Conservation (phyloP, 1,140 invertebrate genomes). For the Oedothorax gibbosus region DNA sequence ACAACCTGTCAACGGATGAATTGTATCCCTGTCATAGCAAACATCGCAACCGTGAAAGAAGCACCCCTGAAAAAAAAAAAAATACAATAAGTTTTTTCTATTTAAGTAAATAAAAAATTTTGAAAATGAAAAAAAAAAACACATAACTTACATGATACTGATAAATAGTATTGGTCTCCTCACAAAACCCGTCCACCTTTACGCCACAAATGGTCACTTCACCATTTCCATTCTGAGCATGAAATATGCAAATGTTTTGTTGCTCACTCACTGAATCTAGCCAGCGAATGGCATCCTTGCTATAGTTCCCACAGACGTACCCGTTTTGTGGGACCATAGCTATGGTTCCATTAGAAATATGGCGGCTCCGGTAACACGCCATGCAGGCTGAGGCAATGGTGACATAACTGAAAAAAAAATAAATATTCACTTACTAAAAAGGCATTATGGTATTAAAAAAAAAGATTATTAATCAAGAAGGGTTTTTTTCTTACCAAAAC, state of each 20-base stretch:
- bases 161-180: background rate
- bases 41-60: background rate
- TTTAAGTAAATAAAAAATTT: background rate
- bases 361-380: constrained; percentile 15
- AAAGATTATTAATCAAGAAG: no score
- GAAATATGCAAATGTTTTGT: constrained; percentile 26
- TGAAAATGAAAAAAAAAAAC: background rate
- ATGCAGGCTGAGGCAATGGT: constrained; percentile 27
- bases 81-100: background rate
- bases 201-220: background rate
- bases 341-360: constrained; percentile 19
- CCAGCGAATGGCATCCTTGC: background rate
- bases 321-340: constrained; percentile 49
- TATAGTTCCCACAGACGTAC: constrained; percentile 30
- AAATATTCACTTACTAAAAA: no score
- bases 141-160: background rate
- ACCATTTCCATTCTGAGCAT: background rate
- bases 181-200: background rate
- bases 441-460: no score
- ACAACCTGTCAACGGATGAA: background rate
- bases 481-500: background rate
- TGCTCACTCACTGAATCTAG: constrained; percentile 20
- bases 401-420: background rate
- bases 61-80: background rate
- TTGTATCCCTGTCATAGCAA: background rate